Evolutionary conservation across 2,888 invertebrate species (phyloP).

Genomic region (Thereva nobilitata): DNA sequence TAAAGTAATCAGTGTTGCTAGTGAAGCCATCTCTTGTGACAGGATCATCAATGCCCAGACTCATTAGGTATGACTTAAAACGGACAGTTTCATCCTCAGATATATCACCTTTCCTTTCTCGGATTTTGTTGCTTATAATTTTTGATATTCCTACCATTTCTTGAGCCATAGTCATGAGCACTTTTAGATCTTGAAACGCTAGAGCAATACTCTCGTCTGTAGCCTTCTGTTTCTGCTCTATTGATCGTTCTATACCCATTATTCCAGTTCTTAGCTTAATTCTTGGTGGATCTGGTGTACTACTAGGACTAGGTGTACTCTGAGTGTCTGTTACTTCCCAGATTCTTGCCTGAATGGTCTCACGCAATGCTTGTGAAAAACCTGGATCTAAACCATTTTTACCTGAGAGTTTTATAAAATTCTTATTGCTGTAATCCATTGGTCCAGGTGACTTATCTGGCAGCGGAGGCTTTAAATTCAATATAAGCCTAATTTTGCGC

Average conservation of each 20-base stretch:
- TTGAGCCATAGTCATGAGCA: slow-evolving; percentile 94
- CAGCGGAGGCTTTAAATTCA: slow-evolving; percentile 71
- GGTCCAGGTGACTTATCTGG: slow-evolving; percentile 76
- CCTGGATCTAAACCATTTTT: slow-evolving; percentile 75
- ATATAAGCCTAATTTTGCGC: slow-evolving; percentile 75
- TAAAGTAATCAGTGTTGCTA: slow-evolving; percentile 82
- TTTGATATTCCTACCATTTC: slow-evolving; percentile 95
- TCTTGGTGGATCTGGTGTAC: slow-evolving; percentile 47
- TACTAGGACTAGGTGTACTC: neutral
- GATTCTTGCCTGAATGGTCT: slow-evolving; percentile 65
- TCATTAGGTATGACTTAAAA: slow-evolving; percentile 94
- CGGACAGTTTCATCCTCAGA: slow-evolving; percentile 96
- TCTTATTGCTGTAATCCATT: slow-evolving; percentile 68
- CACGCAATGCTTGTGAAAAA: slow-evolving; percentile 67
- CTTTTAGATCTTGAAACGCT: slow-evolving; percentile 94
- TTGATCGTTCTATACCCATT: slow-evolving; percentile 90
- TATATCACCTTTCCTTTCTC: slow-evolving; percentile 91
- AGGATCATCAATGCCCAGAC: slow-evolving; percentile 96
- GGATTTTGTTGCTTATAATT: slow-evolving; percentile 88
- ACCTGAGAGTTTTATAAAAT: slow-evolving; percentile 83
- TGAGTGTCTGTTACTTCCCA: slow-evolving; percentile 62
- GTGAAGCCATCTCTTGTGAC: slow-evolving; percentile 91
- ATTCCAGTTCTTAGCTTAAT: slow-evolving; percentile 86
- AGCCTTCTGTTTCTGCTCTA: slow-evolving; percentile 87
- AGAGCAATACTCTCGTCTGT: slow-evolving; percentile 89